phyloP scores from a whole-genome alignment of 2,797 vertebrate species.

The Falco naumanni region DNA sequence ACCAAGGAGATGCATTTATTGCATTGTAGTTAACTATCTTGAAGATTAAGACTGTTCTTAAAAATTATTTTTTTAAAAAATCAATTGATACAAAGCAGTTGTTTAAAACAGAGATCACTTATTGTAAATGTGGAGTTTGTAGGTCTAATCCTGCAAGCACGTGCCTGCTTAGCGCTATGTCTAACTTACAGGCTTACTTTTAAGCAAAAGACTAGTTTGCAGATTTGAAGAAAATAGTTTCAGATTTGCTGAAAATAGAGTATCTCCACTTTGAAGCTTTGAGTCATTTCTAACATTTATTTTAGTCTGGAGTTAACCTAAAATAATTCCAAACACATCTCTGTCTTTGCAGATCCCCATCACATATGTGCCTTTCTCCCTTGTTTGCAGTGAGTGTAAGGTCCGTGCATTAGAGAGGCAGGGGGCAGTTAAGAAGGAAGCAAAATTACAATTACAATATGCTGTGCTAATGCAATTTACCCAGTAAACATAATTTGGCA shows the following conservation, averaged over 20 bases:
- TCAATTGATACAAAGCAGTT: not conserved
- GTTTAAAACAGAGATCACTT: not conserved
- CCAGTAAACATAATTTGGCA: not conserved
- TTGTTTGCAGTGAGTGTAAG: not conserved
- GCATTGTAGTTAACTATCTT: not conserved
- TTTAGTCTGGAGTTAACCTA: not conserved
- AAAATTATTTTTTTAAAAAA: not conserved
- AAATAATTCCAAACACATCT: not conserved
- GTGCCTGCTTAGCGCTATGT: not conserved
- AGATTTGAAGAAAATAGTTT: not conserved
- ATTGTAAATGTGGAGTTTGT: not conserved
- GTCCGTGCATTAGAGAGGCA: accelerated
- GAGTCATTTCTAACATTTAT: not conserved
- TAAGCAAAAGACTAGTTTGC: not conserved
- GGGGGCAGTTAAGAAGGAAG: not conserved
- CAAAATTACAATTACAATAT: not conserved
- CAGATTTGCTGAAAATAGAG: not conserved
- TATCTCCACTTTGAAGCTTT: not conserved
- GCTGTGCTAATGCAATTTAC: not conserved
- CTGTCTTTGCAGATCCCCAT: not conserved
- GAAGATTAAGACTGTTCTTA: not conserved
- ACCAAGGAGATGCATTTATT: not conserved
- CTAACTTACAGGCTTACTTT: not conserved
- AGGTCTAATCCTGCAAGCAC: not conserved
- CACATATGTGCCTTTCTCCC: not conserved